phyloP scores from a whole-genome alignment of 2,113 vertebrate species.

The Podiceps cristatus region DNA sequence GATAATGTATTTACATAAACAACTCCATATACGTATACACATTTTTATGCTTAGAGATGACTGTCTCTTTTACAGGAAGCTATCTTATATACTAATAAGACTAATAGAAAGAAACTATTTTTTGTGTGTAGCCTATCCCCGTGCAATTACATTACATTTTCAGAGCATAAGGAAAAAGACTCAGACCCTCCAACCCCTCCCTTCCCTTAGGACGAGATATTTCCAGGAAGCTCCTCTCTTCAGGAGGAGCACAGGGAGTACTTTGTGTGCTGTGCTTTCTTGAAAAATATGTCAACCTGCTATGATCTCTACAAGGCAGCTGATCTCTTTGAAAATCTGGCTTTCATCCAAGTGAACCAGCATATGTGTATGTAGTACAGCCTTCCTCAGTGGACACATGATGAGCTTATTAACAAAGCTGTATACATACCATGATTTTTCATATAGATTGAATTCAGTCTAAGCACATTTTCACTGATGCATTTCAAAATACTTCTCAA shows the following conservation, averaged over 20 bases:
- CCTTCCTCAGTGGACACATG: background rate
- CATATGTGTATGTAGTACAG: background rate
- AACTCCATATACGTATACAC: background rate
- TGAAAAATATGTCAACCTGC: background rate
- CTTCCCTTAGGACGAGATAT: background rate
- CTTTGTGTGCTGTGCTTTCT: background rate
- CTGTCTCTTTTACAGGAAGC: background rate
- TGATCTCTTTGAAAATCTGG: background rate
- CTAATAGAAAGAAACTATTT: background rate
- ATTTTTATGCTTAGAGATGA: background rate
- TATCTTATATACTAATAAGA: background rate
- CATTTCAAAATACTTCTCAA: background rate
- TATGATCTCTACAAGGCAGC: background rate
- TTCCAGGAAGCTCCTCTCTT: background rate
- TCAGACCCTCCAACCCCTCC: background rate
- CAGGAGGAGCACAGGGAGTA: background rate
- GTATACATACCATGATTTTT: background rate
- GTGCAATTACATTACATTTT: background rate
- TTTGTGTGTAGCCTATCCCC: background rate
- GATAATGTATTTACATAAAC: background rate
- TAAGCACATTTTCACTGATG: background rate
- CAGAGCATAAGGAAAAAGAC: background rate
- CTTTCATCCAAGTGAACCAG: background rate
- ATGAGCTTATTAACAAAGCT: background rate
- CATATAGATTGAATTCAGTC: background rate